These are phyloP conservation scores for Trissolcus japonicus DNA, from an alignment of 2,888 invertebrate genomes.

Conservation along the genomic window DNA sequence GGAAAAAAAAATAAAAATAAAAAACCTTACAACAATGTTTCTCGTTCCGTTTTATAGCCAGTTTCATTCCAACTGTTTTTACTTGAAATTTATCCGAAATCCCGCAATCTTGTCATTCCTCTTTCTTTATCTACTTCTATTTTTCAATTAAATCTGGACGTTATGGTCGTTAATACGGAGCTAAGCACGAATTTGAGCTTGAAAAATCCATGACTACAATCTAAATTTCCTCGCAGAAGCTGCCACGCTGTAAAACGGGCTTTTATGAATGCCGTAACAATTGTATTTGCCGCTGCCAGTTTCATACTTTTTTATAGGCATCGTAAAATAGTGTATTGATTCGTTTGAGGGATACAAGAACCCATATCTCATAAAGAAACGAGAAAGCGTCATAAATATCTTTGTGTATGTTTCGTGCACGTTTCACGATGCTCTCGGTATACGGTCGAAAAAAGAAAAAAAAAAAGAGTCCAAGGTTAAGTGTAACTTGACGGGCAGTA, in stretches of 20 bases:
- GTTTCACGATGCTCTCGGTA: constrained; percentile 31
- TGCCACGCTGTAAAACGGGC: constrained; percentile 31
- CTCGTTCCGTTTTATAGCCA: neutral
- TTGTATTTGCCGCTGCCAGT: constrained; percentile 48
- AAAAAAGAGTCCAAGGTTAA: constrained; percentile 31
- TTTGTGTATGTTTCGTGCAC: constrained; percentile 22
- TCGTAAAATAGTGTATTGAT: constrained; percentile 58
- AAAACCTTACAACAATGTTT: neutral
- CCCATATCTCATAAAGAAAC: constrained; percentile 46
- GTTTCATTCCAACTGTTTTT: neutral
- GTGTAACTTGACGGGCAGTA: constrained; percentile 9
- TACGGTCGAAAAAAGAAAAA: constrained; percentile 15
- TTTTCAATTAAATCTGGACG: constrained; percentile 12
- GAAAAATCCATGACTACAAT: constrained; percentile 31
- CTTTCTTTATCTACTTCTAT: neutral
- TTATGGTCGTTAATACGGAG: constrained; percentile 28
- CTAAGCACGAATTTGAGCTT: constrained; percentile 30
- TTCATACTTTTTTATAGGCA: constrained; percentile 51
- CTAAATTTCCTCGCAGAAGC: constrained; percentile 21
- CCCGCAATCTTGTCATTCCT: neutral
- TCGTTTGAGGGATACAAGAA: constrained; percentile 56
- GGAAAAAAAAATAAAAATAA: neutral
- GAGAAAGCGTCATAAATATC: constrained; percentile 46
- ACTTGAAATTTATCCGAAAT: neutral
- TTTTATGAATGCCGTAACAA: constrained; percentile 54